Base-by-base conservation (phyloP, 1,140 invertebrate genomes). In the Drosophila nigromelanica region DNA sequence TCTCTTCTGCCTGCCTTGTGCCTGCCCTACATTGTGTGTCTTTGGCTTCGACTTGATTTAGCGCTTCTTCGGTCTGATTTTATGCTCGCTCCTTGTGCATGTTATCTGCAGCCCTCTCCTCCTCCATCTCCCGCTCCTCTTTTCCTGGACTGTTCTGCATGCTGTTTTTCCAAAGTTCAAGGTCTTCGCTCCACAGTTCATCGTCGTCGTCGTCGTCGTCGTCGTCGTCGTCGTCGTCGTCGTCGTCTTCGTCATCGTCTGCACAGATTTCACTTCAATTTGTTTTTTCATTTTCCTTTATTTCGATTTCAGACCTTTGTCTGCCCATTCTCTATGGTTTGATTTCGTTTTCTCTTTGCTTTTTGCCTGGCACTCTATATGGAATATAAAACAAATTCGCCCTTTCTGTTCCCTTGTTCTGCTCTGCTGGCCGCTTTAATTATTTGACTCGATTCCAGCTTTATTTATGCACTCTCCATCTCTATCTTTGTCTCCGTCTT, bases 371-470 rank as follows among this genome's bases (percentile, higher is more conserved):
- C 30, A 43, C 47, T 51, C 58, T 10, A 39, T 69, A 30, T 15
- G 12, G 11, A 54, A 54, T 54, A 27, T 15, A 58, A 58, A 33
- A 33, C 24, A 71, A 71, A 58, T 40, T 59, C 51, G 37, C 76
- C 48, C 60, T 75, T 60, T 51, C 63, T 64, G 55, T 24, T 52
- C 33, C 64, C 67, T 69, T 58, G 80, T 85, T 85, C 73, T 80
- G 80, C 80, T 85, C 73, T 74, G 80, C 47, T 83, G 80, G 64
- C 69, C 45, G 63, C 48, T 62, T 80, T 85, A 85, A 85, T 85
- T 85, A 85, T 83, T 83, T 85, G 71, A 80, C 76, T 76, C 43
- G 74, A 72, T 62, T 62, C 69, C 43, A 73, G 56, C 67, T 62
- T 56, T 83, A 62, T 76, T 52, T 75, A 76, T 50, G 6, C 12